Evolutionary conservation across 1,140 invertebrate species (phyloP).

Genomic region (Globodera rostochiensis): DNA sequence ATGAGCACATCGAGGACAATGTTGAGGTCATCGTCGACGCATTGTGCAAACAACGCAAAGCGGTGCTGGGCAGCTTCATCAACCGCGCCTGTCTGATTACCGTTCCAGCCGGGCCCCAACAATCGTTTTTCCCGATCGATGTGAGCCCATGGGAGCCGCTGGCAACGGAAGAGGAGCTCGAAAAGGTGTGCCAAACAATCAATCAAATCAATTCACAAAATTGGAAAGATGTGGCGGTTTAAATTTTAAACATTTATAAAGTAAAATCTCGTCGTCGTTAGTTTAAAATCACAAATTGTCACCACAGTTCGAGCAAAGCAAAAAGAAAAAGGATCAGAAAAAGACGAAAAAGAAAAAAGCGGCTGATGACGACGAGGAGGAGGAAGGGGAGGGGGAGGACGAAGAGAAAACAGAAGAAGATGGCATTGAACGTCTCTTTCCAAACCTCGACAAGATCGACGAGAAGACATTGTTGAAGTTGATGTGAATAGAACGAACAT

Average conservation of each 20-base stretch:
- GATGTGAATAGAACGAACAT: constrained; percentile 1
- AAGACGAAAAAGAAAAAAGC: constrained; percentile 8
- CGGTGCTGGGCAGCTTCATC: constrained; percentile 60
- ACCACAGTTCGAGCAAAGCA: neutral
- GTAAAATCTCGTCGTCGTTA: neutral
- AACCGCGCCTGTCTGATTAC: constrained; percentile 59
- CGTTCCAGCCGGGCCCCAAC: constrained; percentile 41
- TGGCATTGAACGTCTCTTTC: neutral
- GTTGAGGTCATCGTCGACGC: constrained; percentile 51
- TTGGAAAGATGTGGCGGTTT: neutral
- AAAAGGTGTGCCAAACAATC: constrained; percentile 45
- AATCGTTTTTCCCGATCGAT: constrained; percentile 51
- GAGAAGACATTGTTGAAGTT: neutral
- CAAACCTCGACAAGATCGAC: neutral
- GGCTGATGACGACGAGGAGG: neutral
- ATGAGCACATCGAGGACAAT: constrained; percentile 59
- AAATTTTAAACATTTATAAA: constrained; percentile 7
- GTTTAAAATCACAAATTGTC: neutral
- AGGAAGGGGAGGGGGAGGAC: neutral
- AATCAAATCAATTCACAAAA: constrained; percentile 15
- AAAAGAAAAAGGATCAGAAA: constrained; percentile 22
- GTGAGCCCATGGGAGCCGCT: constrained; percentile 53
- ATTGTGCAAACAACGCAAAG: constrained; percentile 56
- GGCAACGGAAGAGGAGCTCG: constrained; percentile 59
- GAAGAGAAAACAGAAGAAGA: constrained; percentile 3